These are phyloP conservation scores for Aptenodytes forsteri DNA, from an alignment of 2,113 vertebrate species.

Conservation along the genomic window DNA sequence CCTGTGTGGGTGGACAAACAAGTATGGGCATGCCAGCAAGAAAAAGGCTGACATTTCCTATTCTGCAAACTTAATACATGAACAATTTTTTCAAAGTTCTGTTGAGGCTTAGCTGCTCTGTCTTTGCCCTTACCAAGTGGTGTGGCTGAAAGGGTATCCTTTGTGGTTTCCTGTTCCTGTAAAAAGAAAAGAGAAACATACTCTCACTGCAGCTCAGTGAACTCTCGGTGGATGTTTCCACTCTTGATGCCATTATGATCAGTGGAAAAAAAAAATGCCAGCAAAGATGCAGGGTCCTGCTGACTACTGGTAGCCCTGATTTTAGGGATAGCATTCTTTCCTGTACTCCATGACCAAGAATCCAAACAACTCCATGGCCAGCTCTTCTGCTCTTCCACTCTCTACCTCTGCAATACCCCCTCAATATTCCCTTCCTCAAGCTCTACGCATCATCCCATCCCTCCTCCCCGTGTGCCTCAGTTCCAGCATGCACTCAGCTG, in stretches of 20 bases:
- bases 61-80: neutral
- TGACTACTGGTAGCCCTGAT: neutral
- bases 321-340: neutral
- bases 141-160: neutral
- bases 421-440: neutral
- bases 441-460: rapidly evolving
- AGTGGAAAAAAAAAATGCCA: neutral
- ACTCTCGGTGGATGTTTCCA: neutral
- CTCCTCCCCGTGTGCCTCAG: neutral
- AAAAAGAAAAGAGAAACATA: neutral
- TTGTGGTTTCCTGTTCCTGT: neutral
- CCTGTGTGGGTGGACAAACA: neutral
- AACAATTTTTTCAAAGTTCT: neutral
- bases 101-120: neutral
- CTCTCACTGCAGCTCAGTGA: neutral
- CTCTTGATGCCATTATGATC: neutral
- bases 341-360: neutral
- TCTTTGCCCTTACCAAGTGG: neutral
- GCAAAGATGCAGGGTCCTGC: neutral
- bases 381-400: neutral
- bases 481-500: neutral
- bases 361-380: neutral
- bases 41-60: slow-evolving; percentile 3
- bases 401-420: neutral
- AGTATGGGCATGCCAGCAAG: neutral